Evolutionary conservation across 2,113 vertebrate genomes (phyloP).

Genomic region (Hylia prasina): DNA sequence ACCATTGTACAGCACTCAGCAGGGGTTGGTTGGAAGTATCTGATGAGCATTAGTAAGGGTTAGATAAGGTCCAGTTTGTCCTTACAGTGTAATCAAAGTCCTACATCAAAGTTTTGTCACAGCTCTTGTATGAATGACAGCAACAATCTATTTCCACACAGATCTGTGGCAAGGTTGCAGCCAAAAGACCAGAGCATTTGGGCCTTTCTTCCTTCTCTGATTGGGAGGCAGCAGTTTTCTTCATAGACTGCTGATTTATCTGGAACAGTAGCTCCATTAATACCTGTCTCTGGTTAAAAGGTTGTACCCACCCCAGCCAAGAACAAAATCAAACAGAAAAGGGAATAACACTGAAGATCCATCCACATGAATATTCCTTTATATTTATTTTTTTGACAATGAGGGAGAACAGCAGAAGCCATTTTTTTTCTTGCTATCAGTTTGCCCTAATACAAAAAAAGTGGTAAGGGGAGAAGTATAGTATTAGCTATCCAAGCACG

Average conservation of each 20-base stretch:
- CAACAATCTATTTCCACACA: neutral
- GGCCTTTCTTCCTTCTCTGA: neutral
- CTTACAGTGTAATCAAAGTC: neutral
- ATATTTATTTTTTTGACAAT: neutral
- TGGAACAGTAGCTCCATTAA: slow-evolving; percentile 27
- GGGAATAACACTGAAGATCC: neutral
- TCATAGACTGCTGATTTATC: slow-evolving; percentile 24
- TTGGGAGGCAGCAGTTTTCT: neutral
- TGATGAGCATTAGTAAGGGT: neutral
- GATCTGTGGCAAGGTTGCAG: neutral
- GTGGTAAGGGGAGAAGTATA: neutral
- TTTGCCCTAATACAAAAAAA: slow-evolving; percentile 8
- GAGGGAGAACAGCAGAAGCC: neutral
- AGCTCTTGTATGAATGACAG: neutral
- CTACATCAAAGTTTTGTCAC: neutral
- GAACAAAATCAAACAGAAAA: slow-evolving; percentile 25
- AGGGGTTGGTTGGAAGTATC: neutral
- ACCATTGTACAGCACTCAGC: neutral
- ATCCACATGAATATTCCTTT: neutral
- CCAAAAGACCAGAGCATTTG: neutral
- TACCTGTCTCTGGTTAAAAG: slow-evolving; percentile 8
- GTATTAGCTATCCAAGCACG: neutral
- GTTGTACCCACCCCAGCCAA: neutral
- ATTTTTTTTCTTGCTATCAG: neutral
- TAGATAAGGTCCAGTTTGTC: neutral